Evolutionary conservation across 1,140 invertebrate species (phyloP), one percentile per base, ranked within the genome.

Genomic region (Anastatus disparis): DNA sequence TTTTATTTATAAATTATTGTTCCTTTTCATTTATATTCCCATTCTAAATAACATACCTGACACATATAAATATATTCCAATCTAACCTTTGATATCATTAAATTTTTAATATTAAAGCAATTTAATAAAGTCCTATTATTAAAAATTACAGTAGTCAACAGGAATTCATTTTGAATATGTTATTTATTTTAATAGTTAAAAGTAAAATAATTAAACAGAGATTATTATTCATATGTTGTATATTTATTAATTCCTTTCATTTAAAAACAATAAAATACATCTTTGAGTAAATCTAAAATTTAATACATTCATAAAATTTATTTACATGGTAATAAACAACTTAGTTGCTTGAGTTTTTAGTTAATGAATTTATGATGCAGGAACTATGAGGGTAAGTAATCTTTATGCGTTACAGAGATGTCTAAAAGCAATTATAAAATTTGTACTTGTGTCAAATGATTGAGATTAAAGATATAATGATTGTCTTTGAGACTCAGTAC

Each of bases 371-470:
- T 44, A 61, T 22, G 40, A 29, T 61, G 42, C 24, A 61, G 58
- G 58, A 61, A 61, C 58, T 61, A 15, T 61, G 27, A 13, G 8
- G 15, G 9, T 46, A 61, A 61, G n/a, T 61, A 44, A 44, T 46
- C 29, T 52, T 66, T 31, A 53, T 44, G 35, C 53, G 58, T 55
- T 46, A 46, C 3, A 58, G 17, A 24, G 22, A 12, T 40, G 26
- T 59, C 17, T 29, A 46, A 8, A 29, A 44, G 40, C 20, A 15
- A 29, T 20, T 17, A 2, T 61, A 46, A 17, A 48, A 29, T 67
- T 67, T 46, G 38, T 67, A 55, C 55, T 63, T 27, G 24, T 35
- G 31, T 48, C 27, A 15, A n/a, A 40, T 42, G 12, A 42, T 24
- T 38, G 40, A 66, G n/a, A 15, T 66, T n/a, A n/a, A n/a, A n/a